Conservation (phyloP, 1,140 invertebrate genomes). For the Lordiphosa collinella region DNA sequence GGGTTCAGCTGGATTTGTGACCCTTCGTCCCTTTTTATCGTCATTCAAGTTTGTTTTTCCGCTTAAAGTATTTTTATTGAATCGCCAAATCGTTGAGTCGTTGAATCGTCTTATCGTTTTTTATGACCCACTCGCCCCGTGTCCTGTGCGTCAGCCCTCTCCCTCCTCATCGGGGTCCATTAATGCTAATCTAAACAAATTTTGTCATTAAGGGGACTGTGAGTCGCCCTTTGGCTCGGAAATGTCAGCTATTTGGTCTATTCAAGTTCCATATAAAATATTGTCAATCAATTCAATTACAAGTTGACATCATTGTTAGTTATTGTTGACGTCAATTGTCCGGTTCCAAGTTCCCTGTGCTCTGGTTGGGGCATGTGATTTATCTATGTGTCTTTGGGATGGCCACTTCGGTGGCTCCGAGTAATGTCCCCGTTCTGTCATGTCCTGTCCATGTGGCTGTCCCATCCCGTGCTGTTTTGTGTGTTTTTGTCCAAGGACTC, state of each 20-base stretch:
- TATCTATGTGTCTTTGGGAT: slow-evolving; percentile 10
- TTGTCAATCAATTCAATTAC: slow-evolving; percentile 80
- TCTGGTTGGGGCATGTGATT: slow-evolving; percentile 22
- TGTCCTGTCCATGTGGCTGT: too few relatives aligned
- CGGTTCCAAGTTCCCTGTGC: slow-evolving; percentile 3
- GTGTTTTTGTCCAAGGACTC: too few relatives aligned
- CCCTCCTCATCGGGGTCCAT: slow-evolving; percentile 22
- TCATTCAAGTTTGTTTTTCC: slow-evolving; percentile 78
- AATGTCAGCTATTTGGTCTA: slow-evolving; percentile 18
- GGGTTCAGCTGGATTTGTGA: slow-evolving; percentile 14
- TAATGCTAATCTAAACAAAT: slow-evolving; percentile 79
- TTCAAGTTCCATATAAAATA: slow-evolving; percentile 66
- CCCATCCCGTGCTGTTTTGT: too few relatives aligned
- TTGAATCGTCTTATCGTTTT: slow-evolving; percentile 74
- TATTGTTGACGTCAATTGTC: slow-evolving; percentile 75
- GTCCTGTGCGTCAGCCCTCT: slow-evolving; percentile 16
- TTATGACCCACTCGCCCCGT: slow-evolving; percentile 60
- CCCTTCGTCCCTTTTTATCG: slow-evolving; percentile 50
- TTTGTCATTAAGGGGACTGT: slow-evolving; percentile 60
- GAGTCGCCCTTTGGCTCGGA: slow-evolving; percentile 10
- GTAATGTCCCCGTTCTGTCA: too few relatives aligned
- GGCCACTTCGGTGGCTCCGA: too few relatives aligned
- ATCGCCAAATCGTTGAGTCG: slow-evolving; percentile 72
- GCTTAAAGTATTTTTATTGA: slow-evolving; percentile 79
- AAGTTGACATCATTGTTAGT: slow-evolving; percentile 78